Evolutionary conservation across 2,888 invertebrate genomes (phyloP).

Genomic region (Hedychridium roseum): DNA sequence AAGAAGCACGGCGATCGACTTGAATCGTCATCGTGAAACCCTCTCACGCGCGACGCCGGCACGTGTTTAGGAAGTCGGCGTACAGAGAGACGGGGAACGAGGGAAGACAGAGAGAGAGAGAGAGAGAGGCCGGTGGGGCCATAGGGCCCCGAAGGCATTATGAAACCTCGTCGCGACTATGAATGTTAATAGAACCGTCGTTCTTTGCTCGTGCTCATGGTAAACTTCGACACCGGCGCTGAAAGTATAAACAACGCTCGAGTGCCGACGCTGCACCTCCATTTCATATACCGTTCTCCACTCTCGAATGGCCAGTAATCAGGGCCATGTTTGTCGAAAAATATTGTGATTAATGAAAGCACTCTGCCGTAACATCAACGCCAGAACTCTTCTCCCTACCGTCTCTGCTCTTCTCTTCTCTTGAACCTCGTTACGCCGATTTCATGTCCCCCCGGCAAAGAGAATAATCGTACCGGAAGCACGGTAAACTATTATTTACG

Average conservation of each 20-base stretch:
- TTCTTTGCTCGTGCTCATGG: too few species aligned
- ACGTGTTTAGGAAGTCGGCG: slow-evolving; percentile 36
- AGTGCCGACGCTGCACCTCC: slow-evolving; percentile 10
- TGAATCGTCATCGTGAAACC: slow-evolving; percentile 19
- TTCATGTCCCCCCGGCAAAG: too few species aligned
- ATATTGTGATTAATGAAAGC: too few species aligned
- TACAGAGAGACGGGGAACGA: neutral
- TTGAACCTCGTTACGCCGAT: too few species aligned
- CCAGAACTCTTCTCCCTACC: too few species aligned
- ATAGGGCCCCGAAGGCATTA: slow-evolving; percentile 30
- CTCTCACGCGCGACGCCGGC: slow-evolving; percentile 27
- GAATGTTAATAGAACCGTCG: slow-evolving; percentile 39
- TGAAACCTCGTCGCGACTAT: slow-evolving; percentile 36
- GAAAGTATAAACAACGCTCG: slow-evolving; percentile 24
- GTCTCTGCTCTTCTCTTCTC: too few species aligned
- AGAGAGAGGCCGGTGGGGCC: too few species aligned
- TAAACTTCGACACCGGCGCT: too few species aligned
- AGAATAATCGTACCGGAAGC: too few species aligned
- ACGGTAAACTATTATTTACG: too few species aligned
- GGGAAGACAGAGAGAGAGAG: neutral
- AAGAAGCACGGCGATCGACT: slow-evolving; percentile 23
- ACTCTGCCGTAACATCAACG: too few species aligned
- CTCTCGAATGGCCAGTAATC: neutral
- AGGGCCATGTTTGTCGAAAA: too few species aligned
- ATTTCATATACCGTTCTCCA: slow-evolving; percentile 1